A percentile compares a stretch with the other conserved stretches of the same genome.
Evolutionary conservation across 2,797 vertebrate genomes (phyloP).

Genomic region (Gadopsis bispinosus): DNA sequence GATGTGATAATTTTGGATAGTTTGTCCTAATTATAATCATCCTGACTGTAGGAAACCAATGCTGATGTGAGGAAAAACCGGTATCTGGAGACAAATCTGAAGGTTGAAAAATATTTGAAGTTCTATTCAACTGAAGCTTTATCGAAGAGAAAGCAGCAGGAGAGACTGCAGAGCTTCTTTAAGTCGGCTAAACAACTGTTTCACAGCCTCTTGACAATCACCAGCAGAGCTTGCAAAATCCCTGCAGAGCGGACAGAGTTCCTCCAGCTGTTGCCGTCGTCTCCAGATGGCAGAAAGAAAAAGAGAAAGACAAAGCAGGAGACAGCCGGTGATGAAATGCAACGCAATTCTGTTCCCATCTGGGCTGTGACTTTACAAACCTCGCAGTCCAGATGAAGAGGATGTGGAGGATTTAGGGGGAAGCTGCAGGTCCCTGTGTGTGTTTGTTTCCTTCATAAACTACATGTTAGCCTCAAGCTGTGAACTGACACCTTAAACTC

Average conservation of each 20-base stretch:
- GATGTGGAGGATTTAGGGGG: constrained; percentile 3
- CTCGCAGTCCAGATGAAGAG: constrained; percentile 24
- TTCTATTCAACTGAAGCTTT: neutral
- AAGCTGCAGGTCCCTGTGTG: constrained; percentile 7
- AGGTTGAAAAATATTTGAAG: neutral
- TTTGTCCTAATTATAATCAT: neutral
- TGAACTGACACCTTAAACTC: neutral
- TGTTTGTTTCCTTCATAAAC: constrained; percentile 11
- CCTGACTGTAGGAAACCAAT: neutral
- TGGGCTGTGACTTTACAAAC: constrained; percentile 32
- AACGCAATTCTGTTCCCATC: constrained; percentile 53
- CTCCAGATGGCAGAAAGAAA: constrained; percentile 60
- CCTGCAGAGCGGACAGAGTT: constrained; percentile 35
- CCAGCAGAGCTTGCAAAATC: constrained; percentile 36
- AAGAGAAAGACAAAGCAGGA: constrained; percentile 31
- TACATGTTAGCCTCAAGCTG: neutral
- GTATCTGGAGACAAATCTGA: neutral
- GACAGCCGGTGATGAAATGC: constrained; percentile 70
- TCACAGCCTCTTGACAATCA: constrained; percentile 15
- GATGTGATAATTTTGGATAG: neutral
- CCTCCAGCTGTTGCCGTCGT: constrained; percentile 60
- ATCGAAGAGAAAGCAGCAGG: constrained; percentile 1
- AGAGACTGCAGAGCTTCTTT: constrained; percentile 4
- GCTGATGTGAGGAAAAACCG: constrained; percentile 9
- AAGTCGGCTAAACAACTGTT: constrained; percentile 26